Conservation (phyloP, 2,113 vertebrate species). For the Silurus meridionalis region DNA sequence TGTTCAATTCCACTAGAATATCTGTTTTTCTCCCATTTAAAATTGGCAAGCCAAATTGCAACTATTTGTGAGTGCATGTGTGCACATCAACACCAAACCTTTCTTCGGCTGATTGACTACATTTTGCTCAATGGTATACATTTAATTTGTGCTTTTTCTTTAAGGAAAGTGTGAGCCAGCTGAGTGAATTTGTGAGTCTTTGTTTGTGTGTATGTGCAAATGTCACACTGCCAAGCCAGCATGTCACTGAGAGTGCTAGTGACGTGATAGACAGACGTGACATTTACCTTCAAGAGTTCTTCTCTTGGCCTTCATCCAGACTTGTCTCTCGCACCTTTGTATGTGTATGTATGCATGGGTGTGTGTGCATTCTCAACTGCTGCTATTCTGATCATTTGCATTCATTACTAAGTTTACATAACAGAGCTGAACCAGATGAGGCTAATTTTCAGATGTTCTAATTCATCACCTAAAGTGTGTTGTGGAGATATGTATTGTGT, state of each 20-base stretch:
- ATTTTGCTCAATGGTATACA: background rate
- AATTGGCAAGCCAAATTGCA: too few relatives aligned
- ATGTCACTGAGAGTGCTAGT: conserved; percentile 63
- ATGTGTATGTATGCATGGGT: conserved; percentile 7
- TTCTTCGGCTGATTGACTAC: background rate
- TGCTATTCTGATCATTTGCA: conserved; percentile 10
- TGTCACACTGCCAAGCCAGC: conserved; percentile 68
- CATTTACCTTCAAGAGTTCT: conserved; percentile 74
- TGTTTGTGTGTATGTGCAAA: conserved; percentile 58
- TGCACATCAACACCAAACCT: background rate
- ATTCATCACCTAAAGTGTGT: background rate
- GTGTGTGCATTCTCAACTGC: background rate
- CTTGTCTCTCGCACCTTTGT: conserved; percentile 55
- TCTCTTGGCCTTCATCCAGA: conserved; percentile 66
- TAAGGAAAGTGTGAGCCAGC: background rate
- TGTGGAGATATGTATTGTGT: conserved; percentile 17
- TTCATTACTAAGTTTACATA: conserved; percentile 32
- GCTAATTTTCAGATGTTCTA: conserved; percentile 8
- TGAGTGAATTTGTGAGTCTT: conserved; percentile 16
- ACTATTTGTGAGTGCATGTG: background rate
- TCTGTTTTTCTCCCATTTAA: too few relatives aligned
- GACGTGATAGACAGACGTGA: conserved; percentile 73
- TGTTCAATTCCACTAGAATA: too few relatives aligned
- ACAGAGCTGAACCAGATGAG: background rate
- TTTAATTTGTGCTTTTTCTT: background rate